Base-by-base conservation (phyloP, 2,888 invertebrate species). In the Aphodius granarius region DNA sequence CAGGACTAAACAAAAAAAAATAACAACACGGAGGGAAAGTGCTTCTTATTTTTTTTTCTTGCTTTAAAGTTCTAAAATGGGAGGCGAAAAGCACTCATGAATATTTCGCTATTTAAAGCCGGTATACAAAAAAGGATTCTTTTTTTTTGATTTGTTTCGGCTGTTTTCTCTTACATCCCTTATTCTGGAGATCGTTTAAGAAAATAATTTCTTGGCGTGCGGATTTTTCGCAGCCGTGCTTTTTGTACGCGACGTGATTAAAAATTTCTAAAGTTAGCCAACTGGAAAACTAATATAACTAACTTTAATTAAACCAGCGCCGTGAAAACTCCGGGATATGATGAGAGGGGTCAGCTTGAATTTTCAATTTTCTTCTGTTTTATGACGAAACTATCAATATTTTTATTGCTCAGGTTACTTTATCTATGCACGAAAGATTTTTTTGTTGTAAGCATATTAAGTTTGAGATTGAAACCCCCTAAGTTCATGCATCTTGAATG, bases 271-370 rank as follows among this genome's bases (percentile, higher is more conserved):
- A 13, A 43, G 43, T 43, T 6, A 43, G 43, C 68, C 21, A 21
- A 21, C 22, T 21, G 22, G 21, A 22, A 68, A 68, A 68, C 68
- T 68, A 68, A 68, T 68, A 68, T 68, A 68, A 68, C 68, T 68
- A 68, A 68, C 21, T 68, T 68, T 68, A 68, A 68, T 68, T 68
- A 68, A 68, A 68, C 43, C 43, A 0, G 2, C 43, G 6, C 43
- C 4, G 43, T 6, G 43, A 43, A 43, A 43, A 43, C 43, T 43
- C 13, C 9, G 43, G 43, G 43, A 43, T 43, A 43, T 43, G 43
- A 6, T 1, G 43, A 43, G 43, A 13, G 13, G 2, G 43, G 43
- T 43, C 43, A 43, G 9, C 43, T 43, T 43, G 43, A 43, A 43
- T 43, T 43, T 43, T 43, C 1, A 43, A 43, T 43, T 43, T 43